A percentile compares a stretch with the other conserved stretches of the same genome.
These are phyloP conservation scores for Paramormyrops kingsleyae DNA, from an alignment of 2,113 vertebrate genomes.

Conservation along the genomic window DNA sequence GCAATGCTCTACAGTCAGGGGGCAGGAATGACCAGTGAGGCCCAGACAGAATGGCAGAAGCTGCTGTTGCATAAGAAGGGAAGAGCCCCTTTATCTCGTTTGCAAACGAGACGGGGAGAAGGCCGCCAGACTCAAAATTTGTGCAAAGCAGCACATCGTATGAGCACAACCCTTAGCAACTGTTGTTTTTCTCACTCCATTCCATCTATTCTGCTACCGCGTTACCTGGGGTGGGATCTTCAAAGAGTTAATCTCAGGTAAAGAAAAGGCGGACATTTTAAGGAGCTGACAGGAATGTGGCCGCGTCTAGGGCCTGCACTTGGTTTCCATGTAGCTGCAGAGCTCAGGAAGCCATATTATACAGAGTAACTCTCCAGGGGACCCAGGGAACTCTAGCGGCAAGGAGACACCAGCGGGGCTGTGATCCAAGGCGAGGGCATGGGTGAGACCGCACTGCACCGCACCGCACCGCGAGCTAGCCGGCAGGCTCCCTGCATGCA, in stretches of 20 bases:
- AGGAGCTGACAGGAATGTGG: not conserved
- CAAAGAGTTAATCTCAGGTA: not conserved
- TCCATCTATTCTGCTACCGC: not conserved
- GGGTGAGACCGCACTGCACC: not conserved
- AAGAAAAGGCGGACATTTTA: not conserved
- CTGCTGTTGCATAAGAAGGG: not conserved
- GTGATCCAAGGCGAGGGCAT: not conserved
- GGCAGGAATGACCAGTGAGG: not conserved
- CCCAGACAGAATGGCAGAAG: not conserved
- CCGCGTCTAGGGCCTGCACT: not conserved
- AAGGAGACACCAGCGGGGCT: not conserved
- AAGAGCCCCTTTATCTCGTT: not conserved
- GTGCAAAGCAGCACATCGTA: not conserved
- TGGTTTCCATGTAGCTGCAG: not conserved
- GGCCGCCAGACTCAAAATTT: not conserved
- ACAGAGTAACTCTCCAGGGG: not conserved
- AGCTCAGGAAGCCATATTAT: not conserved
- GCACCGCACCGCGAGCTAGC: not conserved
- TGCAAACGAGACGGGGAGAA: not conserved
- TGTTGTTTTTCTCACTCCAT: not conserved
- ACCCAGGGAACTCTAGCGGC: not conserved
- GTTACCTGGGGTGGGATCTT: not conserved
- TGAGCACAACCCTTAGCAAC: not conserved
- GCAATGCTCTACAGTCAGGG: not conserved
- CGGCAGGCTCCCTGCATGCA: not conserved